Conservation (phyloP, 2,888 invertebrate genomes). For the Drosophila barbarae region DNA sequence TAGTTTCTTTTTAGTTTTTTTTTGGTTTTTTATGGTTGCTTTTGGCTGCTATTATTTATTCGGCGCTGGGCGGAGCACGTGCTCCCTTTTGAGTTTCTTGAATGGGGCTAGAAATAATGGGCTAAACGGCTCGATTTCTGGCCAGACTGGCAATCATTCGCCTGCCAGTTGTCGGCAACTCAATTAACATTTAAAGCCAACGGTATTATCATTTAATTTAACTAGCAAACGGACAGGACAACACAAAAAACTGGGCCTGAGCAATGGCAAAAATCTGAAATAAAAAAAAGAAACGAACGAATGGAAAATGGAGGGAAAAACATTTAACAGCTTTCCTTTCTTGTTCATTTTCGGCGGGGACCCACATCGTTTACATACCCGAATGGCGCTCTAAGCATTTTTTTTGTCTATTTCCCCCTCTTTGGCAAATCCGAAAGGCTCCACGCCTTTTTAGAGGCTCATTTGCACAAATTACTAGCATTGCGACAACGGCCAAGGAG, state of each 20-base stretch:
- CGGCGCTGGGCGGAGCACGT: conserved; percentile 50
- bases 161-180: conserved; percentile 16
- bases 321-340: conserved; percentile 61
- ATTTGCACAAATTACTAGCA: conserved; percentile 77
- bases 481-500: conserved; percentile 55
- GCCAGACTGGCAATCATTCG: conserved; percentile 2
- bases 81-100: conserved; percentile 28
- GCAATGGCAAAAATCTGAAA: conserved; percentile 28
- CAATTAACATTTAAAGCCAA: conserved; percentile 30
- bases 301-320: conserved; percentile 29
- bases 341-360: conserved; percentile 40
- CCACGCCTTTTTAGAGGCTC: conserved; percentile 70
- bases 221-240: conserved; percentile 2
- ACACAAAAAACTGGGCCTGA: background rate
- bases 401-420: conserved; percentile 36
- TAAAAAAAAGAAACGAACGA: conserved; percentile 5
- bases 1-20: conserved; percentile 29
- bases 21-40: conserved; percentile 40
- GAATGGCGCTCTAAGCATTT: conserved; percentile 63
- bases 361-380: conserved; percentile 62
- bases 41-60: conserved; percentile 19
- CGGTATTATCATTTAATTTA: conserved; percentile 36
- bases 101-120: conserved; percentile 8
- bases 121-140: conserved; percentile 1
- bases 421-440: conserved; percentile 40